These are phyloP conservation scores for Limonius californicus DNA, from an alignment of 1,140 invertebrate species.

Conservation along the genomic window DNA sequence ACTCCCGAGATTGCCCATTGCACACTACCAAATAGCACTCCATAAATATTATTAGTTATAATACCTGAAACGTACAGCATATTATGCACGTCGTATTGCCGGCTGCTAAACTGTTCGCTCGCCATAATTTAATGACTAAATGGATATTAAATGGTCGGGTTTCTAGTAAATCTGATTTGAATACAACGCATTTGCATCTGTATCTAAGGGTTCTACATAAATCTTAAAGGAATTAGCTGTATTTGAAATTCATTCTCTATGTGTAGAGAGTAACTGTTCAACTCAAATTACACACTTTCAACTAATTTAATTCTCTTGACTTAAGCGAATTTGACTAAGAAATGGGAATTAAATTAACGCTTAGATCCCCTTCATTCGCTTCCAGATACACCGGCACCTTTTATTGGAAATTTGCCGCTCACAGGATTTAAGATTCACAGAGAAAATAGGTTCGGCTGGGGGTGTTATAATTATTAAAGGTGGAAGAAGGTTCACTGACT, in stretches of 20 bases:
- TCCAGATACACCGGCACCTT: background rate
- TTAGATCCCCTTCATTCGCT: background rate
- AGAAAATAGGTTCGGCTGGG: background rate
- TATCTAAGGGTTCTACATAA: constrained; percentile 11
- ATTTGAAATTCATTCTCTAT: constrained; percentile 8
- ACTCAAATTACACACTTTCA: constrained; percentile 2
- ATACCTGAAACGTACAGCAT: background rate
- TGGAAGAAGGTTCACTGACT: background rate
- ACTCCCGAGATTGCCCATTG: background rate
- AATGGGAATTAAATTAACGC: constrained; percentile 13
- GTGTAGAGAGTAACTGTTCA: constrained; percentile 1
- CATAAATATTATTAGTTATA: constrained; percentile 1
- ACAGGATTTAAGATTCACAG: background rate
- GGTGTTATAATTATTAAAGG: constrained; percentile 4
- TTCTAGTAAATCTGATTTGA: constrained; percentile 12
- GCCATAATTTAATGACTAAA: constrained; percentile 2
- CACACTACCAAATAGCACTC: background rate
- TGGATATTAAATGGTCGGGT: constrained; percentile 8
- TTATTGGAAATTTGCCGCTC: background rate
- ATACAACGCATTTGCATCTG: constrained; percentile 11
- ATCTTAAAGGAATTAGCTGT: constrained; percentile 7
- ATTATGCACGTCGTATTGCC: constrained; percentile 1
- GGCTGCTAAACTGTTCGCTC: background rate
- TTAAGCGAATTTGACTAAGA: constrained; percentile 5
- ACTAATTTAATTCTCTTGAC: constrained; percentile 10